phyloP scores from a whole-genome alignment of 2,113 vertebrate species.

The Strix uralensis region DNA sequence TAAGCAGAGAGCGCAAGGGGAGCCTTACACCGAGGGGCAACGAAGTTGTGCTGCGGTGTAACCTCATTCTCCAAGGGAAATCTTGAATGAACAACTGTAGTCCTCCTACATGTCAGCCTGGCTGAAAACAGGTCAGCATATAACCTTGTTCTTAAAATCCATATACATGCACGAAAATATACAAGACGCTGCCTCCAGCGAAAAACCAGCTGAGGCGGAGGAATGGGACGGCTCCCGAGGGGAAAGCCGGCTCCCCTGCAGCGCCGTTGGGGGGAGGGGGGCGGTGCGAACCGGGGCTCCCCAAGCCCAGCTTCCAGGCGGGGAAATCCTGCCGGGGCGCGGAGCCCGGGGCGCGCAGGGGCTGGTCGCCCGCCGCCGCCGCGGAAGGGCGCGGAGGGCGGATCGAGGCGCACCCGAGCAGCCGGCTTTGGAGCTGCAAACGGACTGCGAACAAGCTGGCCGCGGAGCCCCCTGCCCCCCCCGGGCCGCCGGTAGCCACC shows the following conservation, averaged over 20 bases:
- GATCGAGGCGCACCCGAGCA: background rate
- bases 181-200: background rate
- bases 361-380: too few relatives aligned
- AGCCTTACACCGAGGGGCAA: background rate
- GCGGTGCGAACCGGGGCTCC: too few relatives aligned
- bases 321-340: background rate
- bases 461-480: background rate
- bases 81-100: background rate
- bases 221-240: fast-evolving
- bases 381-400: too few relatives aligned
- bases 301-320: background rate
- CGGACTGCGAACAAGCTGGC: fast-evolving
- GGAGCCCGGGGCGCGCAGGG: background rate
- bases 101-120: background rate
- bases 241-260: background rate
- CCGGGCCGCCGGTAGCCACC: background rate
- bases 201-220: background rate
- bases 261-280: too few relatives aligned
- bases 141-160: background rate
- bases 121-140: background rate
- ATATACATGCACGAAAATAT: fast-evolving
- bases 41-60: background rate
- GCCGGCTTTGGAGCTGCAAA: background rate
- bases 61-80: background rate
- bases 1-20: background rate